These are phyloP conservation scores for Meriones unguiculatus DNA, from an alignment of 2,113 vertebrate species.

Conservation along the genomic window DNA sequence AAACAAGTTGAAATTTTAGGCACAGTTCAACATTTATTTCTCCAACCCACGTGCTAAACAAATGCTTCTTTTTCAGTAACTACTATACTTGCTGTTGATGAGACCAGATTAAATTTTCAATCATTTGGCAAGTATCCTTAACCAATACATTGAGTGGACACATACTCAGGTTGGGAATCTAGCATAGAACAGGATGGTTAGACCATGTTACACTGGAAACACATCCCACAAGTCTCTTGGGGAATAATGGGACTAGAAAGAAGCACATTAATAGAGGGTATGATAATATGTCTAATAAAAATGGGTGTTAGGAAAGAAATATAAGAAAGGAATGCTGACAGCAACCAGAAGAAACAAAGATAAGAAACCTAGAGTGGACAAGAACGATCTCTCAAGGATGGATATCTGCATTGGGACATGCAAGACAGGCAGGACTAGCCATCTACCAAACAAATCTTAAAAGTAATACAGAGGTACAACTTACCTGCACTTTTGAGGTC, in stretches of 20 bases:
- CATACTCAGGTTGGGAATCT: accelerated
- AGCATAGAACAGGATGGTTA: background rate
- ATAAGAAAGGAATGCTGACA: accelerated
- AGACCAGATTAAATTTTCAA: background rate
- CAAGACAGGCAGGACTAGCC: no score
- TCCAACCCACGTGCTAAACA: background rate
- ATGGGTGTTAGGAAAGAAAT: accelerated
- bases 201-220: background rate
- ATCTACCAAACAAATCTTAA: background rate
- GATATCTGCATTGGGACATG: accelerated
- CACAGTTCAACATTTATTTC: background rate
- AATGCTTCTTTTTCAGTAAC: background rate
- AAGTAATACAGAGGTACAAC: background rate
- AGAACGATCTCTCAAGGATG: background rate
- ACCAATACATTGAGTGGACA: background rate
- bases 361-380: accelerated
- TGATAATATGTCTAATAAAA: accelerated
- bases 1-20: background rate
- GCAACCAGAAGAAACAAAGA: background rate
- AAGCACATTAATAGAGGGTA: background rate
- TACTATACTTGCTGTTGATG: background rate
- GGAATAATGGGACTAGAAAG: background rate
- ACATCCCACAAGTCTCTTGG: accelerated
- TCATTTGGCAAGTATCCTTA: background rate
- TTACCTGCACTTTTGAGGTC: conserved; percentile 99